phyloP scores from a whole-genome alignment of 2,113 vertebrate species.

The Eurystomus gularis region DNA sequence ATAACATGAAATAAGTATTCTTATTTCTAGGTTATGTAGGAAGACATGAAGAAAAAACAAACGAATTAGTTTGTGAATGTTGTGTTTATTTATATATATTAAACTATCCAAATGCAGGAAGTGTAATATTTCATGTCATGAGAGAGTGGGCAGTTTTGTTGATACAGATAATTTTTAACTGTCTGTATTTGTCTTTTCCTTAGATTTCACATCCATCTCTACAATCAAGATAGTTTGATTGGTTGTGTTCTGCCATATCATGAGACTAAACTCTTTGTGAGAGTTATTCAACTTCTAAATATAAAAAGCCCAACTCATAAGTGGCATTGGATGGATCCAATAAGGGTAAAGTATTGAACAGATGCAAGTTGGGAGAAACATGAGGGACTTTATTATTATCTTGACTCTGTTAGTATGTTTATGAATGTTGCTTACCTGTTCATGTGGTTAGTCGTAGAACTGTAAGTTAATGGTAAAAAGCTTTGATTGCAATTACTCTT shows the following conservation, averaged over 20 bases:
- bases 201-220: conserved; percentile 95
- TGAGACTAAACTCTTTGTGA: conserved; percentile 90
- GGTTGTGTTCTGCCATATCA: conserved; percentile 92
- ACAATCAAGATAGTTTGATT: conserved; percentile 88
- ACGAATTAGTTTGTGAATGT: not conserved
- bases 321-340: conserved; percentile 90
- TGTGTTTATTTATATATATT: not conserved
- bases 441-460: not conserved
- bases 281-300: conserved; percentile 89
- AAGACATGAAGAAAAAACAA: not conserved
- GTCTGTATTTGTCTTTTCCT: not conserved
- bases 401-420: not conserved
- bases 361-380: not conserved
- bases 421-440: not conserved
- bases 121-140: not conserved
- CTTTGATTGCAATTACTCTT: not conserved
- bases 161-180: not conserved
- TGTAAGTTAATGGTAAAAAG: not conserved
- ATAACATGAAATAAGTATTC: not conserved
- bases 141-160: not conserved
- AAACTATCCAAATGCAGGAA: not conserved
- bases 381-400: not conserved
- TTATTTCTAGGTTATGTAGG: not conserved
- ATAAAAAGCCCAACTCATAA: conserved; percentile 83
- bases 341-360: conserved; percentile 82